Base-by-base conservation (phyloP, 2,113 vertebrate species). In the Capreolus pygargus region DNA sequence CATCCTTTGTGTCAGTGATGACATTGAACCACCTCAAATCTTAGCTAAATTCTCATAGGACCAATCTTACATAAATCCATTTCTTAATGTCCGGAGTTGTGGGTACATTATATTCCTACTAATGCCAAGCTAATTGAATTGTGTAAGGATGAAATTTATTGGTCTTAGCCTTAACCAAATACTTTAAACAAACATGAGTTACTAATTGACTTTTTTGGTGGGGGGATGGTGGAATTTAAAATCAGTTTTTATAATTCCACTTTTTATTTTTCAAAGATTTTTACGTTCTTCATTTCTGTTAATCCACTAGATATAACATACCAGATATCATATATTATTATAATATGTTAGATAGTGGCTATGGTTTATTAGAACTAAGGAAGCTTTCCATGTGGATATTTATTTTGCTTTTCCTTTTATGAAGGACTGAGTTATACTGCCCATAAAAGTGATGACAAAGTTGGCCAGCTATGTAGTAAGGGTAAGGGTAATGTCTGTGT, bases 261-360 rank as follows among this genome's bases (percentile, higher is more conserved):
- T 78, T 83, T 6, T 64, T 79, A 54, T 89, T 92, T 96, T 94
- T 91, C 58, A 86, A 13, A 67, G 74, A 36, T 86, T 96, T 96
- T 94, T 94, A 84, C 12, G 70, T 83, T 61, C 15, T 91, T 93
- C 52, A 47, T 81, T 15, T 79, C 33, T 83, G 7, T 96, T 92
- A 83, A 43, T 90, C 23, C 3, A 47, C 17, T 88, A 67, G 47
- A 47, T 86, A 60, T 25, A 94, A 28, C 27, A 64, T 28, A 57
- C 19, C 50, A 96, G n/a, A 45, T 52, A 79, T n/a, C 79, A 27
- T 88, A 58, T 39, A 19, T 74, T 74, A 76, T 30, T 64, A 55
- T 94, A 50, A 30, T 79, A 23, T 74, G 21, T 78, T 39, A 95
- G 74, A 16, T 47, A 47, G 21, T 55, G 33, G 50, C 43, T 76